A percentile compares a stretch with the other conserved stretches of the same genome.
Conservation (phyloP, 2,113 vertebrate genomes). For the Platanista minor region DNA sequence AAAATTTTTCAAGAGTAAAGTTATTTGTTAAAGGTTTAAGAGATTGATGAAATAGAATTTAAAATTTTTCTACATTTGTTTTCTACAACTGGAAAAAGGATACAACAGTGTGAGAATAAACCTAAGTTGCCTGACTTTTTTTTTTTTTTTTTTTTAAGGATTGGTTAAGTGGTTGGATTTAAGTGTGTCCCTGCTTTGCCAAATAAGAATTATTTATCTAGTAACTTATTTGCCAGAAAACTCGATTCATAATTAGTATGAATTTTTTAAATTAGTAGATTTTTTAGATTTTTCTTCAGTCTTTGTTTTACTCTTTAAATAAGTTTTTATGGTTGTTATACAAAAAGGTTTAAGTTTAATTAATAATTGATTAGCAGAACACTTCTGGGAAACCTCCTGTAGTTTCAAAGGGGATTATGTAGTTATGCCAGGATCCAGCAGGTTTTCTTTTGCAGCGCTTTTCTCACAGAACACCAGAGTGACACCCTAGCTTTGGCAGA, state of each 20-base stretch:
- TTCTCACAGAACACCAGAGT: neutral
- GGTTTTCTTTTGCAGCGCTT: neutral
- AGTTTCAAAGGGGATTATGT: neutral
- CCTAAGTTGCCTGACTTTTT: neutral
- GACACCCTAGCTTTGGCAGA: neutral
- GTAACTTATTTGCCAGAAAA: neutral
- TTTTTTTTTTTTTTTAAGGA: neutral
- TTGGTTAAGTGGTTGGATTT: slow-evolving; percentile 25
- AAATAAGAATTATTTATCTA: slow-evolving; percentile 54
- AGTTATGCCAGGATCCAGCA: rapidly evolving
- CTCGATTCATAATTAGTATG: neutral
- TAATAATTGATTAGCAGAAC: neutral
- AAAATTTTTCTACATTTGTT: neutral
- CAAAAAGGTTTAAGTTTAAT: neutral
- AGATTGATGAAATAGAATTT: neutral
- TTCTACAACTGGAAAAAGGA: neutral
- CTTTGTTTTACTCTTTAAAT: neutral
- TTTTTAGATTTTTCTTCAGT: neutral
- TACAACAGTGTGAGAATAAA: neutral
- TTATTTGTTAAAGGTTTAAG: neutral
- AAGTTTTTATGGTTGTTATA: neutral
- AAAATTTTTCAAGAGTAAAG: slow-evolving; percentile 21
- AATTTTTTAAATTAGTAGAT: neutral
- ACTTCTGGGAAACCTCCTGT: neutral
- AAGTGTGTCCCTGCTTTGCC: slow-evolving; percentile 41